Conservation (phyloP, 2,888 invertebrate species). For the Acronicta alni region DNA sequence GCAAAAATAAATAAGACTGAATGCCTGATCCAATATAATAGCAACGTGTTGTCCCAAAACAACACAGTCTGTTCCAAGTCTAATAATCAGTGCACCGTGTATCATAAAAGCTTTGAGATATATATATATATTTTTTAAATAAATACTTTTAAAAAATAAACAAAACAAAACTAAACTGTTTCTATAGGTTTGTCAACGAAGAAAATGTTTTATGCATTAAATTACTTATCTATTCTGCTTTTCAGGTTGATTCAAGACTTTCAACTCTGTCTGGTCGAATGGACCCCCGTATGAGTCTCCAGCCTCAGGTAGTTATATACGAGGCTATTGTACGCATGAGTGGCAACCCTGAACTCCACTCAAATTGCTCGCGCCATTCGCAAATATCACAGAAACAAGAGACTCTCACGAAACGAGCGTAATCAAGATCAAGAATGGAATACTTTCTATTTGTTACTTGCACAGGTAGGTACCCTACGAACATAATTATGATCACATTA, state of each 20-base stretch:
- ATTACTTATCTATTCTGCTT: neutral
- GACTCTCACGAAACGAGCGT: conserved; percentile 2
- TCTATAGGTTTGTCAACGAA: too few species aligned
- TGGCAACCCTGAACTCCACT: conserved; percentile 15
- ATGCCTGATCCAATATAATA: conserved; percentile 21
- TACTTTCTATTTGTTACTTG: neutral
- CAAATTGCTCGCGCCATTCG: neutral
- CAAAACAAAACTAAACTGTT: too few species aligned
- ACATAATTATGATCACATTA: too few species aligned
- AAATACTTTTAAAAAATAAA: too few species aligned
- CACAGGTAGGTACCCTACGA: neutral
- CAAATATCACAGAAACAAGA: conserved; percentile 15
- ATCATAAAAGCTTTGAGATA: too few species aligned
- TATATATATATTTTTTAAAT: too few species aligned
- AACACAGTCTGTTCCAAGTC: too few species aligned
- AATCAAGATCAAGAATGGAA: neutral
- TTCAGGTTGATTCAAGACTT: conserved; percentile 52
- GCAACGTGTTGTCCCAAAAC: conserved; percentile 5
- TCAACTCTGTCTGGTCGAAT: conserved; percentile 54
- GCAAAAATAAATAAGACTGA: neutral
- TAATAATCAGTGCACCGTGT: too few species aligned
- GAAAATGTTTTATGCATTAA: too few species aligned
- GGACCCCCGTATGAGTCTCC: conserved; percentile 57
- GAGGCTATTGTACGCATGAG: conserved; percentile 63
- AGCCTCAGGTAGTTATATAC: conserved; percentile 68